phyloP scores from a whole-genome alignment of 1,140 invertebrate genomes.

The Musca vetustissima region DNA sequence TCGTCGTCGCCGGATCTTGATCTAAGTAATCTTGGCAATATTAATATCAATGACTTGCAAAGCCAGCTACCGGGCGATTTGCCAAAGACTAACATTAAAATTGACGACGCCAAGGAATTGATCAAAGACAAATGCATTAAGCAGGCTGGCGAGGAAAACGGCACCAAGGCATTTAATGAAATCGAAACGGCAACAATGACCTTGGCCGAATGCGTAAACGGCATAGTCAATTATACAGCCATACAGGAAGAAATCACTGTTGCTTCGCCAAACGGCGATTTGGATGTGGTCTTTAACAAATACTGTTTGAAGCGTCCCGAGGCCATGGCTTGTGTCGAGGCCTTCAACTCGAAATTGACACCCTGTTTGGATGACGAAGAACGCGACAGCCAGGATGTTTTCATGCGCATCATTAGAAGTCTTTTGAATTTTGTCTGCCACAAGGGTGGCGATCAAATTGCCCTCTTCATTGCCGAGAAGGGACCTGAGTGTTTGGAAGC shows the following conservation, averaged over 20 bases:
- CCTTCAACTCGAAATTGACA: slow-evolving; percentile 61
- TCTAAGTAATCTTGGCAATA: slow-evolving; percentile 25
- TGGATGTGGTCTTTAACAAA: slow-evolving; percentile 58
- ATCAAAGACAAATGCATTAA: slow-evolving; percentile 46
- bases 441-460: slow-evolving; percentile 80
- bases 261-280: slow-evolving; percentile 63
- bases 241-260: slow-evolving; percentile 64
- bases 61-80: slow-evolving; percentile 35
- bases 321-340: slow-evolving; percentile 63
- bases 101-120: slow-evolving; percentile 33
- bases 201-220: slow-evolving; percentile 56
- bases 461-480: slow-evolving; percentile 76
- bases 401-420: slow-evolving; percentile 68
- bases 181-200: slow-evolving; percentile 37
- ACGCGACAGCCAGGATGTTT: slow-evolving; percentile 50
- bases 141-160: slow-evolving; percentile 44
- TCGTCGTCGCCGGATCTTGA: slow-evolving; percentile 16
- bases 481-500: slow-evolving; percentile 71
- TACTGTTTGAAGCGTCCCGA: slow-evolving; percentile 67
- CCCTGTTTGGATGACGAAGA: slow-evolving; percentile 68
- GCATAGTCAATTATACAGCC: slow-evolving; percentile 58
- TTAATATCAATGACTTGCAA: slow-evolving; percentile 29
- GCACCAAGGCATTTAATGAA: slow-evolving; percentile 35
- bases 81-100: slow-evolving; percentile 29
- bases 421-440: slow-evolving; percentile 72